phyloP scores from a whole-genome alignment of 2,113 vertebrate genomes.

The Albula goreensis region DNA sequence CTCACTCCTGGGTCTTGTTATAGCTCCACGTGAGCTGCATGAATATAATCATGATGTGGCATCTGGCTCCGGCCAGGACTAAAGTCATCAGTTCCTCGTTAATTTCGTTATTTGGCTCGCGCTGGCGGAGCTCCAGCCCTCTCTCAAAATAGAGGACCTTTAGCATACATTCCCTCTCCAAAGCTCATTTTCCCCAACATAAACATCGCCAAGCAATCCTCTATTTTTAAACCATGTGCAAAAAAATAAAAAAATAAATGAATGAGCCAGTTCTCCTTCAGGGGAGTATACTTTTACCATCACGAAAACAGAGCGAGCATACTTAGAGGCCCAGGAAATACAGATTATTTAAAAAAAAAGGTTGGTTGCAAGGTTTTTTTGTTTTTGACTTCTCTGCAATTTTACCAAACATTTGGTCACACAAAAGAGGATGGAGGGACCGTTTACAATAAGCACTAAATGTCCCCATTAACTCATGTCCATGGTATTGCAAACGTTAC shows the following conservation, averaged over 20 bases:
- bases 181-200: slow-evolving; percentile 55
- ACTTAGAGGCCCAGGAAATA: neutral
- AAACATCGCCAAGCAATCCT: slow-evolving; percentile 5
- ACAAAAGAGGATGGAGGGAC: neutral
- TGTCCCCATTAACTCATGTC: neutral
- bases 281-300: neutral
- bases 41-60: slow-evolving; percentile 62
- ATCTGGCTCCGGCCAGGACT: slow-evolving; percentile 48
- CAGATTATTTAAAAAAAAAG: neutral
- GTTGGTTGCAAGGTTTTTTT: neutral
- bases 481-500: neutral
- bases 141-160: slow-evolving; percentile 49
- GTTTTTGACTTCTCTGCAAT: neutral
- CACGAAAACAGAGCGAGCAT: neutral
- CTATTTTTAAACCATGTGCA: slow-evolving; percentile 11
- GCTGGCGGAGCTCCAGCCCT: slow-evolving; percentile 48
- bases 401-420: neutral
- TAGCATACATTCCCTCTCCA: slow-evolving; percentile 56
- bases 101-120: slow-evolving; percentile 48
- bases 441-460: neutral
- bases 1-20: slow-evolving; percentile 49
- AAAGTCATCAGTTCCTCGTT: slow-evolving; percentile 47
- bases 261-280: neutral
- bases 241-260: neutral
- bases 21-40: slow-evolving; percentile 54